A percentile compares a stretch with the other conserved stretches of the same genome.
These are phyloP conservation scores for Stylophora pistillata DNA, from an alignment of 64 coral and sea anemone species.

Conservation along the genomic window DNA sequence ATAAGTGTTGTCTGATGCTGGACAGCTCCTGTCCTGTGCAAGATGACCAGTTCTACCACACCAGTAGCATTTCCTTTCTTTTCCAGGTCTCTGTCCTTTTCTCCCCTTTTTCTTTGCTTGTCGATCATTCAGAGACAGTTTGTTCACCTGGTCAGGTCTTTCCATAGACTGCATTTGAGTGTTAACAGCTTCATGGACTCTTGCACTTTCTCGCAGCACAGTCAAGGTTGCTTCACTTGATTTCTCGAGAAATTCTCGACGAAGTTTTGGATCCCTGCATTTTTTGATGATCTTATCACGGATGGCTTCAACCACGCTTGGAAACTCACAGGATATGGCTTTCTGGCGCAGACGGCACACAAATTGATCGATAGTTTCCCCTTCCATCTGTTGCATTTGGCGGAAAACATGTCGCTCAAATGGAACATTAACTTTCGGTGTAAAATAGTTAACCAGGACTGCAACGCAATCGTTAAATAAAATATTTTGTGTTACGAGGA, in stretches of 20 bases:
- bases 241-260: too few relatives aligned
- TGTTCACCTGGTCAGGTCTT: constrained; percentile 19
- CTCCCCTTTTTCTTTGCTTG: constrained; percentile 3
- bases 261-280: too few relatives aligned
- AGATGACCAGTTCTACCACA: not conserved
- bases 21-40: not conserved
- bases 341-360: not conserved
- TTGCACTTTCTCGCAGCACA: constrained; percentile 32
- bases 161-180: constrained; percentile 53
- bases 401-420: constrained; percentile 63
- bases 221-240: too few relatives aligned
- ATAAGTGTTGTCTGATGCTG: constrained; percentile 1
- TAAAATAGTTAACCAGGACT: constrained; percentile 50
- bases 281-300: too few relatives aligned
- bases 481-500: too few relatives aligned
- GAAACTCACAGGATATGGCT: too few relatives aligned
- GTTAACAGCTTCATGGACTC: constrained; percentile 19
- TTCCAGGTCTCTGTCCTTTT: constrained; percentile 3
- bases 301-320: too few relatives aligned
- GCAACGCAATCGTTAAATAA: too few relatives aligned
- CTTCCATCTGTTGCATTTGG: constrained; percentile 49
- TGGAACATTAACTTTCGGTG: constrained; percentile 49
- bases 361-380: constrained; percentile 31
- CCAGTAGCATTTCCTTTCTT: not conserved
- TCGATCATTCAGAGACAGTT: not conserved